Conservation (phyloP, 2,888 invertebrate species). For the Frankliniella fusca region DNA sequence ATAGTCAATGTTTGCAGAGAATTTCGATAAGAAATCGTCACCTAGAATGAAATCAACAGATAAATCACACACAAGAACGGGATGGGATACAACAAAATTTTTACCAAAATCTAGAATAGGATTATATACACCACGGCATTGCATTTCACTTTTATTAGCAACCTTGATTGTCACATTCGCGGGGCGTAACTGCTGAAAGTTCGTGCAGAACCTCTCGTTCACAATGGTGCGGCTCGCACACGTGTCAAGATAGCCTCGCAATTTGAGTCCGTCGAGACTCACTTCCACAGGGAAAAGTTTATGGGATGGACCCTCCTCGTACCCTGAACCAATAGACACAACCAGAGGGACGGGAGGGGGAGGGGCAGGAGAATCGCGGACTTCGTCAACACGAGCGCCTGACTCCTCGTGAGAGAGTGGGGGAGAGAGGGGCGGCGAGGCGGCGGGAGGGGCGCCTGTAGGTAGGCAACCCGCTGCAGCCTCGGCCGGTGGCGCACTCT, state of each 20-base stretch:
- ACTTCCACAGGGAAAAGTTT: not conserved
- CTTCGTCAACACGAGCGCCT: too few relatives aligned
- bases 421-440: too few relatives aligned
- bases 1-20: not conserved
- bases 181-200: not conserved
- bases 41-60: not conserved
- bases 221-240: not conserved
- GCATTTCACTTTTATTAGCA: not conserved
- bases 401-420: too few relatives aligned
- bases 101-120: not conserved
- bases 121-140: not conserved
- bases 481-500: too few relatives aligned
- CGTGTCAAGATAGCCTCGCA: not conserved
- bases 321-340: too few relatives aligned
- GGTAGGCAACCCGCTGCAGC: too few relatives aligned
- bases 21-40: not conserved
- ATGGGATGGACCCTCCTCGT: not conserved
- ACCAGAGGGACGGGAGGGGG: too few relatives aligned
- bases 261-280: not conserved
- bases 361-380: too few relatives aligned
- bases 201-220: not conserved
- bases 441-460: too few relatives aligned
- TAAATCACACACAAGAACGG: not conserved
- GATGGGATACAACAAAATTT: not conserved
- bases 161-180: not conserved